These are phyloP conservation scores for Vireo altiloquus DNA, from an alignment of 2,113 vertebrate species.

Conservation along the genomic window DNA sequence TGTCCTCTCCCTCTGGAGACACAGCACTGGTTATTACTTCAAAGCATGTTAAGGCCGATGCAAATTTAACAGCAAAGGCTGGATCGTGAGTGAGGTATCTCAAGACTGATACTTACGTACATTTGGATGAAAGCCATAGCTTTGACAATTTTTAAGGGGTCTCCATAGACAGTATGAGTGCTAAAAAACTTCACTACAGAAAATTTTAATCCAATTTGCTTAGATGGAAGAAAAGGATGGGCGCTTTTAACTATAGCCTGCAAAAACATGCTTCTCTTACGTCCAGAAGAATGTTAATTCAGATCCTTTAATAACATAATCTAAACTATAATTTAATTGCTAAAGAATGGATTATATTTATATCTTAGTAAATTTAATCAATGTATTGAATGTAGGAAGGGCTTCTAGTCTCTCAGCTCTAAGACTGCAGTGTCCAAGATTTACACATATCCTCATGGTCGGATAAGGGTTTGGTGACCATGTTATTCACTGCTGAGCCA, in stretches of 20 bases:
- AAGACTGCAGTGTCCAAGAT: background rate
- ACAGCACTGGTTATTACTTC: conserved; percentile 4
- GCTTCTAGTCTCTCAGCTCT: background rate
- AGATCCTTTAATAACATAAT: background rate
- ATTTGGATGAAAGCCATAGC: background rate
- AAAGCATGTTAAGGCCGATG: background rate
- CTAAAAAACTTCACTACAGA: background rate
- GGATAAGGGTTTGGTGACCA: background rate
- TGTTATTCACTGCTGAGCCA: background rate
- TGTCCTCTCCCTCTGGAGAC: background rate
- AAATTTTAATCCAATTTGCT: conserved; percentile 8
- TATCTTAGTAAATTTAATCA: background rate
- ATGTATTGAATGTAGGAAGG: background rate
- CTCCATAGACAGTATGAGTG: background rate
- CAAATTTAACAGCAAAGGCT: background rate
- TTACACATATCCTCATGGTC: background rate
- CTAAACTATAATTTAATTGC: background rate
- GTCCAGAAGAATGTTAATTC: background rate
- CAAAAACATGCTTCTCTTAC: background rate
- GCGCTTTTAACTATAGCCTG: background rate
- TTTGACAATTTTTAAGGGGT: background rate
- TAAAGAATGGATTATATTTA: background rate
- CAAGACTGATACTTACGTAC: background rate
- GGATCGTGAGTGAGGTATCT: background rate
- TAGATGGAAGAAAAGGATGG: background rate